Evolutionary conservation across 2,113 vertebrate species (phyloP).

Genomic region (Scartelaos histophorus): DNA sequence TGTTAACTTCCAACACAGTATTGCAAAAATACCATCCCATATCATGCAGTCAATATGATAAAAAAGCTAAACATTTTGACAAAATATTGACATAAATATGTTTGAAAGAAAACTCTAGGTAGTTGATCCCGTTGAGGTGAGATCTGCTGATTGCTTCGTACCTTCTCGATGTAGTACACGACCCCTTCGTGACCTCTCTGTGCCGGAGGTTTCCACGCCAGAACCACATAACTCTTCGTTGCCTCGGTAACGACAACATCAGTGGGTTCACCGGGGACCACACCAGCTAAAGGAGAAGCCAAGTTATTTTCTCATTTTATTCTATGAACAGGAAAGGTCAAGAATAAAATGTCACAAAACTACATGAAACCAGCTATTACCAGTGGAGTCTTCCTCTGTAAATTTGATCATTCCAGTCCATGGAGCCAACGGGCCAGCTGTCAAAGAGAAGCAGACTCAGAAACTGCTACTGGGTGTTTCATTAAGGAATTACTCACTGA

Average conservation of each 20-base stretch:
- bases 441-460: not conserved
- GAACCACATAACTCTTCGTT: constrained; percentile 97
- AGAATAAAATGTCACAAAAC: constrained; percentile 5
- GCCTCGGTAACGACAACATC: constrained; percentile 92
- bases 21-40: too few relatives aligned
- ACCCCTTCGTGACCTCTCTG: constrained; percentile 97
- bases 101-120: not conserved
- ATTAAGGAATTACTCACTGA: not conserved
- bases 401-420: constrained; percentile 99
- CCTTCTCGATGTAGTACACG: constrained; percentile 98
- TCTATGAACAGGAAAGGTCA: not conserved
- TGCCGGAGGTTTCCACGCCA: constrained; percentile 94
- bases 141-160: constrained; percentile 54
- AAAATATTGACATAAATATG: not conserved
- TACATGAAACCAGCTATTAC: constrained; percentile 60
- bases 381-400: constrained; percentile 94
- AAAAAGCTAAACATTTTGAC: too few relatives aligned
- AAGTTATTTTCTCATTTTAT: constrained; percentile 1
- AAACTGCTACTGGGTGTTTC: not conserved
- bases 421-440: constrained; percentile 91
- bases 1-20: too few relatives aligned
- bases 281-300: constrained; percentile 80
- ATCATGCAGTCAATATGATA: too few relatives aligned
- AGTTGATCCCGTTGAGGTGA: not conserved
- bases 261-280: constrained; percentile 88